Evolutionary conservation across 2,113 vertebrate genomes (phyloP).

Genomic region (Guaruba guarouba): DNA sequence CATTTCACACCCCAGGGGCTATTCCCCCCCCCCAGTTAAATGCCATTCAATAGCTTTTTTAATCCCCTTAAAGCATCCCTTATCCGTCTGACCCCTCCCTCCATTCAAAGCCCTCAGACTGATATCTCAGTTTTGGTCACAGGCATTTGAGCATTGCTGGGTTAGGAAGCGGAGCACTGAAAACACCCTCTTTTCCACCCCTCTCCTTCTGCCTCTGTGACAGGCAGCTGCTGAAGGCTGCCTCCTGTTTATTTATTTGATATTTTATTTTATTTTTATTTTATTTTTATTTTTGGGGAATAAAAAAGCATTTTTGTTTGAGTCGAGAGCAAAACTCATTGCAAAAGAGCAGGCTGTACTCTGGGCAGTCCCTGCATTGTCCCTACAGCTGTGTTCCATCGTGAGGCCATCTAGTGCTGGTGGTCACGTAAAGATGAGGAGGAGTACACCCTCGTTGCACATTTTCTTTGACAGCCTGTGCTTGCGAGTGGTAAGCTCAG

Average conservation of each 20-base stretch:
- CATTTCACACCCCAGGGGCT: background rate
- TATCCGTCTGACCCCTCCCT: background rate
- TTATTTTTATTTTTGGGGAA: background rate
- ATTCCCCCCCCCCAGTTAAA: background rate
- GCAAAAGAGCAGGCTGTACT: constrained; percentile 18
- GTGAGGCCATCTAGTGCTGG: background rate
- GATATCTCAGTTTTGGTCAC: background rate
- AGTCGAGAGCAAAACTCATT: background rate
- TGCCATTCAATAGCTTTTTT: background rate
- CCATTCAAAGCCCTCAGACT: background rate
- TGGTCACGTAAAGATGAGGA: constrained; percentile 17
- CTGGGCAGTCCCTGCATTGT: background rate
- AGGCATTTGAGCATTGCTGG: rapidly evolving
- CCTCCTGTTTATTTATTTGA: background rate
- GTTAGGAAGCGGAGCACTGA: background rate
- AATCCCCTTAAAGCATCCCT: background rate
- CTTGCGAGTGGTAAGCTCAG: background rate
- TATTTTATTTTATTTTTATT: background rate
- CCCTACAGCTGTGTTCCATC: constrained; percentile 16
- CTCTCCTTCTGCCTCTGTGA: background rate
- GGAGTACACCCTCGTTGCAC: background rate
- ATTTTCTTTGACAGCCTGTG: background rate
- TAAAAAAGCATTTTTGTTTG: background rate
- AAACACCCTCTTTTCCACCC: background rate
- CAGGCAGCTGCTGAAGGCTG: background rate